Evolutionary conservation across 2,888 invertebrate species (phyloP), one percentile per base, ranked within the genome.

Genomic region (Ormyrus rosae): DNA sequence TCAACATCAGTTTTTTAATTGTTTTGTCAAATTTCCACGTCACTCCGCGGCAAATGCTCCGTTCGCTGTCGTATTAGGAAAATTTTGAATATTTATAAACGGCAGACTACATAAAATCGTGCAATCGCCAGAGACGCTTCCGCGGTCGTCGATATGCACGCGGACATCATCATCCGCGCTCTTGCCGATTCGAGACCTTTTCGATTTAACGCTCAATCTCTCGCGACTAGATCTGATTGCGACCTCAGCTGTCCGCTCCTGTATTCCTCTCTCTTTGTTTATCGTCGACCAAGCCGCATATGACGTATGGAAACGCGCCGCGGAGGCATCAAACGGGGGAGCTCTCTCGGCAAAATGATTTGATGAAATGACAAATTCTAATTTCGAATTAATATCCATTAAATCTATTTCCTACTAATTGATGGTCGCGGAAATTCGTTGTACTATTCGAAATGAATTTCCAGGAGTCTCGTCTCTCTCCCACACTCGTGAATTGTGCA

Each of bases 201-300:
- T 78, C 55, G 34, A 73, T 79, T 79, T 79, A 63, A 78, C 79
- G 58, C 63, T 68, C 73, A 50, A 79, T 73, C 53, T 79, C 55
- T 46, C 19, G 55, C 73, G 11, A 56, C 46, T 13, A 46, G 13
- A 61, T 61, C 51, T 50, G 46, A 70, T 67, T 55, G 67, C 50
- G 51, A 53, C 55, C 53, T 72, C 51, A 19, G 50, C n/a, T 58
- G 9, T 9, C 11, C 19, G n/a, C 46, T 56, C 46, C 11, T 56
- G 7, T 61, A 10, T 67, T n/a, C 9, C 13, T 60, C 13, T 0
- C 51, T 0, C 51, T 68, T 11, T 60, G 10, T 64, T n/a, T 13
- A 10, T 55, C 48, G 10, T 50, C 4, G 13, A 3, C 51, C 51
- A 10, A n/a, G 45, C 6, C 19, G 34, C 63, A 34, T 55, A 34